These are phyloP conservation scores for Tapirus terrestris DNA, from an alignment of 2,113 vertebrate species.

Conservation along the genomic window DNA sequence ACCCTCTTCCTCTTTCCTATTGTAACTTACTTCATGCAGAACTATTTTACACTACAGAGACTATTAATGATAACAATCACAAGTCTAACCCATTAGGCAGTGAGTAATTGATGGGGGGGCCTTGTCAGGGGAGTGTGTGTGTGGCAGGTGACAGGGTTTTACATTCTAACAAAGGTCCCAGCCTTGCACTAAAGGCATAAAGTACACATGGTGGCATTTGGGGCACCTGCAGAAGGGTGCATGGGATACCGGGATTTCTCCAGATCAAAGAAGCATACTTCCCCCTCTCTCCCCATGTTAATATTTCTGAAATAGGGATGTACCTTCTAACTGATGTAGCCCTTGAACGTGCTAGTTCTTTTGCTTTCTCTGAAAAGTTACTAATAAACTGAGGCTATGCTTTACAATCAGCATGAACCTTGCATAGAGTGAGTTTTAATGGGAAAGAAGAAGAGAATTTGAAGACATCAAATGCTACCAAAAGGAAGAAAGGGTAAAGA, in stretches of 20 bases:
- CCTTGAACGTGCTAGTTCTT: neutral
- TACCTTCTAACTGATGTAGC: neutral
- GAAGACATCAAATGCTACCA: neutral
- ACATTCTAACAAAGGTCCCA: neutral
- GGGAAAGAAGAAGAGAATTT: neutral
- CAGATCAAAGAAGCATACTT: neutral
- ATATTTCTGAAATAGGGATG: neutral
- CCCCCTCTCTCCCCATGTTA: neutral
- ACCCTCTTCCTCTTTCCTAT: neutral
- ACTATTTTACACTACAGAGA: neutral
- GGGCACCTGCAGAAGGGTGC: accelerated
- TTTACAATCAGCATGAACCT: neutral
- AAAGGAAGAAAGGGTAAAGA: neutral
- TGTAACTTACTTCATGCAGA: neutral
- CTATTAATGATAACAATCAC: neutral
- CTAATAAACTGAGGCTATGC: neutral
- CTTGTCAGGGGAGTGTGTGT: neutral
- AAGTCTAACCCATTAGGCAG: neutral
- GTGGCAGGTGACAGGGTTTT: neutral
- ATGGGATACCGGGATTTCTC: neutral
- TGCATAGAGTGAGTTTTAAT: neutral
- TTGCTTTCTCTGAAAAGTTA: neutral
- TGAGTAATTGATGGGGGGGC: neutral
- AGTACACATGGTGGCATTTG: neutral
- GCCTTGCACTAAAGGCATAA: neutral